Base-by-base conservation (phyloP, 1,140 invertebrate genomes). In the Halictus rubicundus region DNA sequence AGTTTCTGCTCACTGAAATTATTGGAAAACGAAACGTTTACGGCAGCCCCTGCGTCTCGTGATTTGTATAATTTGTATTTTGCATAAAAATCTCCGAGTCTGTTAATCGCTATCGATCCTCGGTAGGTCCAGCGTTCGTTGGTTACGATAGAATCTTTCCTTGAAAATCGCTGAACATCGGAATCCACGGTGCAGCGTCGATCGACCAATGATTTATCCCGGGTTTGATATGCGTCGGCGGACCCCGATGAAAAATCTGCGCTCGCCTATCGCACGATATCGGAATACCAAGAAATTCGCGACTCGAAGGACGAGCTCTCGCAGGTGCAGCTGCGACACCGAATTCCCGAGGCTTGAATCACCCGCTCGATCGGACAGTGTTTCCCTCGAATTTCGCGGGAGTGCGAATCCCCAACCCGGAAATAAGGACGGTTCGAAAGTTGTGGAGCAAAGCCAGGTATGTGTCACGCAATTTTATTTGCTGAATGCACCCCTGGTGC, bases 321-420 rank as follows among this genome's bases (percentile, higher is more conserved):
- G 39, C 65, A 60, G 25, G 25, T n/a, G 70, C 83, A 84, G 83
- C 72, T 83, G 69, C 80, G 64, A 77, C 68, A 77, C 73, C 37
- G 75, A 88, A 88, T 88, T 88, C 87, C 78, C 69, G 27, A 66
- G 65, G 0, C 21, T 49, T 90, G 88, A 88, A 80, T 85, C 87
- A 86, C 39, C 61, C 9, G 27, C 23, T 27, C 1, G 14, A 32
- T 32, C 32, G 32, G 32, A 5, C 32, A 5, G 2, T 32, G 32
- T 2, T 32, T 32, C 32, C 3, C 3, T 32, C 32, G 32, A 32
- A 32, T 32, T 2, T 32, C n/a, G n/a, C n/a, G n/a, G 5, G 32
- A 32, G 32, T 32, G 32, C 32, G 32, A 3, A 3, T 32, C 42
- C n/a, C n/a, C n/a, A n/a, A n/a, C n/a, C n/a, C 42, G 42, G 42